These are phyloP conservation scores for Lingula anatina DNA, from an alignment of 2,888 invertebrate species.

Conservation along the genomic window DNA sequence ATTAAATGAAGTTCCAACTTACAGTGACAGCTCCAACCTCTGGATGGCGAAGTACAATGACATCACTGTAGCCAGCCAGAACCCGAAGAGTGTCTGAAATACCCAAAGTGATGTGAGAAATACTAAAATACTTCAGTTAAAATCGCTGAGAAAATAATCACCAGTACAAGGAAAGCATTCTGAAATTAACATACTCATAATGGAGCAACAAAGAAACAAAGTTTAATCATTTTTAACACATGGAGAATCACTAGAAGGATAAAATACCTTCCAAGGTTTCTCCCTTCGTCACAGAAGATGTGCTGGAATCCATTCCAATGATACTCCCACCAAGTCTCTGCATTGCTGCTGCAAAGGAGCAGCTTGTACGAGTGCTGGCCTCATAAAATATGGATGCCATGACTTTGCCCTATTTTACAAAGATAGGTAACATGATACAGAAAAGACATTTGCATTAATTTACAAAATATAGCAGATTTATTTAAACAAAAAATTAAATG, in stretches of 20 bases:
- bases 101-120: background rate
- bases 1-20: conserved; percentile 9
- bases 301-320: conserved; percentile 80
- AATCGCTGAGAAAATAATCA: too few species aligned
- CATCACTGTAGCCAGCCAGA: conserved; percentile 70
- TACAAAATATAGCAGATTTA: too few species aligned
- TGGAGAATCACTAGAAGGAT: background rate
- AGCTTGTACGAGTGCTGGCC: conserved; percentile 91
- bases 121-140: too few species aligned
- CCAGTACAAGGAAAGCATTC: conserved; percentile 47
- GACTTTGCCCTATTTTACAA: conserved; percentile 84
- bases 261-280: conserved; percentile 77
- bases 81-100: conserved; percentile 53
- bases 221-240: too few species aligned
- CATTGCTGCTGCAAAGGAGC: conserved; percentile 96
- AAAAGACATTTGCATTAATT: too few species aligned
- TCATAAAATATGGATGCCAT: conserved; percentile 98
- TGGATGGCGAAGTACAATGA: conserved; percentile 90
- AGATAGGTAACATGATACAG: too few species aligned
- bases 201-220: too few species aligned
- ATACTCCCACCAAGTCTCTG: conserved; percentile 90
- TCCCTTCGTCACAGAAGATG: conserved; percentile 93
- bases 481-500: too few species aligned
- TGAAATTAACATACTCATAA: background rate
- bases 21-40: conserved; percentile 78